These are phyloP conservation scores for Aurelia coerulea DNA, from an alignment of 30 jellyfish, hydroid and myxozoan species.

Conservation along the genomic window DNA sequence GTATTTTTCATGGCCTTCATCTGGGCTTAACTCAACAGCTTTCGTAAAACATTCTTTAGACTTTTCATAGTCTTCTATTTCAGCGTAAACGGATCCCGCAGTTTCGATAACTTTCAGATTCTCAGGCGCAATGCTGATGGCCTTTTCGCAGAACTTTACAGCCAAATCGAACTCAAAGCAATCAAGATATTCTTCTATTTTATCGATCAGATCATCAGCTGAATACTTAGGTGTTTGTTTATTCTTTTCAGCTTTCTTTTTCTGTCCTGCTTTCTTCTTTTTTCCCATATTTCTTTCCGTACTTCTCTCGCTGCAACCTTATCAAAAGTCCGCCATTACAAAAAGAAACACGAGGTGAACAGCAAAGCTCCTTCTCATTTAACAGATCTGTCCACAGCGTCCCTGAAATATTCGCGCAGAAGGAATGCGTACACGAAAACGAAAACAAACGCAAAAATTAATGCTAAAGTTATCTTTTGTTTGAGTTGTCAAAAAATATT, in stretches of 20 bases:
- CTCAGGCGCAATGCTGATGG: constrained; percentile 78
- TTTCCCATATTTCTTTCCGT: constrained; percentile 1
- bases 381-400: not conserved
- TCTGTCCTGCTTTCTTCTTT: constrained; percentile 22
- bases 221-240: constrained; percentile 37
- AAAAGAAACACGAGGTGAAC: not conserved
- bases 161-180: constrained; percentile 94
- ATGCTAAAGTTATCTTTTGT: no score
- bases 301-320: not conserved
- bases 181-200: constrained; percentile 77
- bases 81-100: constrained; percentile 91
- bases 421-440: no score
- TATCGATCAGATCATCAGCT: constrained; percentile 80
- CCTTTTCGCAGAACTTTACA: constrained; percentile 86
- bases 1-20: constrained; percentile 86
- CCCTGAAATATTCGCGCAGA: no score
- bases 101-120: constrained; percentile 68
- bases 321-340: constrained; percentile 21
- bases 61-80: constrained; percentile 70
- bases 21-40: constrained; percentile 83
- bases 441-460: no score
- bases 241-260: constrained; percentile 16
- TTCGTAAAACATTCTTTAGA: constrained; percentile 63
- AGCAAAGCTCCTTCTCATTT: not conserved
- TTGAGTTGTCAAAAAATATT: no score